Conservation (phyloP, 2,797 vertebrate species). For the Phrynocephalus vlangalii region DNA sequence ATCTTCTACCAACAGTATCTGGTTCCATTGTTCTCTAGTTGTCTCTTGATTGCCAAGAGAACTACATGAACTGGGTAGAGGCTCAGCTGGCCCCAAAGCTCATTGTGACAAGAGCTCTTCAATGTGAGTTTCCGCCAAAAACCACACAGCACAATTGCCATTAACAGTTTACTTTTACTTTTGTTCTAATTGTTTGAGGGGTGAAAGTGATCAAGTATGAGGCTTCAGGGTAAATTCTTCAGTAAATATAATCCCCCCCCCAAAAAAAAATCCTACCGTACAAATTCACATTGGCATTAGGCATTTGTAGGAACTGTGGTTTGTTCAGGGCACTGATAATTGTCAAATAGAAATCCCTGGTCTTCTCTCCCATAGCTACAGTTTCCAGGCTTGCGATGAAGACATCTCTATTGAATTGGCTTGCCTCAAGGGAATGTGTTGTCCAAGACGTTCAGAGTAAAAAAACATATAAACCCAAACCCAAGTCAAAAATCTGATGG, state of each 20-base stretch:
- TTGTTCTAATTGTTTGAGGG: background rate
- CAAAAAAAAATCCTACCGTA: background rate
- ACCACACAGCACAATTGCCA: background rate
- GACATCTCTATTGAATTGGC: background rate
- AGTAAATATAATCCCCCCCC: background rate
- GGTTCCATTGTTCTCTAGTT: background rate
- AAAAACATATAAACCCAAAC: background rate
- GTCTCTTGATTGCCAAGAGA: background rate
- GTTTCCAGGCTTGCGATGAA: no score
- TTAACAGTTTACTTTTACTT: conserved; percentile 3
- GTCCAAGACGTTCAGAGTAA: background rate
- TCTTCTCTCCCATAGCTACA: background rate
- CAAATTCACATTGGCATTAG: background rate
- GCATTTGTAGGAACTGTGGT: background rate
- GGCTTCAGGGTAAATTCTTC: background rate
- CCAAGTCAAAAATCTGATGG: background rate
- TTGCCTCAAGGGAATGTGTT: background rate
- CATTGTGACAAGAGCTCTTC: background rate
- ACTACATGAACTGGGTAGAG: background rate
- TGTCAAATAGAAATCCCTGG: background rate
- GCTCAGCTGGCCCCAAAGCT: background rate
- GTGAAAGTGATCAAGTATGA: background rate
- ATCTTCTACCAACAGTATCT: background rate
- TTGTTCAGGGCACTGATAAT: background rate
- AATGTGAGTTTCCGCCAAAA: background rate